Evolutionary conservation across 1,140 invertebrate genomes (phyloP), one percentile per base, ranked within the genome.

Genomic region (Melanaphis sacchari): DNA sequence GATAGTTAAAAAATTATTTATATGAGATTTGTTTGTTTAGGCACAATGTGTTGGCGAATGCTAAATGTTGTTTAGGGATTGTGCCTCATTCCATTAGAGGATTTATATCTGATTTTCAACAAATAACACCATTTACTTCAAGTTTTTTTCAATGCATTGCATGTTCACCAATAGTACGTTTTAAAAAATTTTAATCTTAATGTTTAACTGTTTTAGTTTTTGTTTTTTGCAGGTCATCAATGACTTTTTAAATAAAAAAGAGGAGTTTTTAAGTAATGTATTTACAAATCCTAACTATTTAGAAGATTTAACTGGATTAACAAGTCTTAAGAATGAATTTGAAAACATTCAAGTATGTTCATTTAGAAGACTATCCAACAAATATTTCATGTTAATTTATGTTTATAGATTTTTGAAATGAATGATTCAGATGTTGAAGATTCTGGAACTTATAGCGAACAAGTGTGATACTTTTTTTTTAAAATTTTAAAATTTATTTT

Each of bases 1-100:
- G 3, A 84, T 24, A 84, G 8, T 38, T 82, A 4, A 38, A 24
- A 38, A 38, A 15, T 46, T 24, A 2, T 38, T 38, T 22, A 40
- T 24, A 11, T 87, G 11, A 11, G 15, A 54, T 90, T 54, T 93
- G 41, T 94, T 94, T 94, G 90, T 93, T 90, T 93, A 96, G 95
- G 76, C 94, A 94, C 85, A 95, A 95, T 88, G 95, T 95, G 18
- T 94, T 93, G 59, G 95, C 95, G 8, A 94, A 94, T 22, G 94
- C 94, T 36, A 96, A 96, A 93, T 97, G 97, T 66, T 95, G 97
- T 46, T 95, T 99, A 0, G 99, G 99, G 18, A 96, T 98, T 1
- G 96, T 99, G 59, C 99, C 99, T 2, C 99, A 99, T 95, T 98
- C 99, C 41, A 98, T 99, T 93, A 96, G 99, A 82, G 98, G 99